These are phyloP conservation scores for Rhagonycha lutea DNA, from an alignment of 2,888 invertebrate species.

Conservation along the genomic window DNA sequence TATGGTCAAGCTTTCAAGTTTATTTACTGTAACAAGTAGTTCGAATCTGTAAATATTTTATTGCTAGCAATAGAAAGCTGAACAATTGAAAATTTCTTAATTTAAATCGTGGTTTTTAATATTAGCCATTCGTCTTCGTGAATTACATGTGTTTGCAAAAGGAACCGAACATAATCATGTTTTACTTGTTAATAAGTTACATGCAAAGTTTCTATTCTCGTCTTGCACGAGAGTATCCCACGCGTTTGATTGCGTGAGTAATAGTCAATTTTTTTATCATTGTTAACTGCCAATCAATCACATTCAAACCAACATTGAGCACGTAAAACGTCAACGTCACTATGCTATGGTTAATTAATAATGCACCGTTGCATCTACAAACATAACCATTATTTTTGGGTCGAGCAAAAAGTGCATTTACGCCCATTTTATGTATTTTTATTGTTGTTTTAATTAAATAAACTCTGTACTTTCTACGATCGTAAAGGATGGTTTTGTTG, in stretches of 20 bases:
- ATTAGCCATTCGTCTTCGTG: slow-evolving; percentile 9
- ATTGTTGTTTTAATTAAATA: background rate
- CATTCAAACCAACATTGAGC: background rate
- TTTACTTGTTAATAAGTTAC: slow-evolving; percentile 7
- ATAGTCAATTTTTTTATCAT: slow-evolving; percentile 7
- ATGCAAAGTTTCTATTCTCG: slow-evolving; percentile 4
- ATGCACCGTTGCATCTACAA: slow-evolving; percentile 1
- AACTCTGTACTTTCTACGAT: background rate
- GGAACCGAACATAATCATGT: slow-evolving; percentile 6
- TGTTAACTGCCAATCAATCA: slow-evolving; percentile 17
- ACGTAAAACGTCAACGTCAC: slow-evolving; percentile 12
- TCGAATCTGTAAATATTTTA: slow-evolving; percentile 5
- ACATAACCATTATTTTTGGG: background rate
- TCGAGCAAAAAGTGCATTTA: background rate
- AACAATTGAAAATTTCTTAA: slow-evolving; percentile 11
- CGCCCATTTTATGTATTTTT: background rate
- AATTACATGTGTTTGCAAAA: slow-evolving; percentile 9
- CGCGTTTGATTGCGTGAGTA: slow-evolving; percentile 17
- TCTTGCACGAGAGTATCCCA: slow-evolving; percentile 5
- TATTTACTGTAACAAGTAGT: slow-evolving; percentile 9
- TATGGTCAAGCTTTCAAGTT: slow-evolving; percentile 16
- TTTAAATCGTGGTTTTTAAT: slow-evolving; percentile 1
- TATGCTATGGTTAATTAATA: slow-evolving; percentile 13
- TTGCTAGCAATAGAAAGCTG: slow-evolving; percentile 9
- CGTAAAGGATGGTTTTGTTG: background rate